Evolutionary conservation across 92 coral and sea anemone species (phyloP).

Genomic region (Epizoanthus illoricatus): DNA sequence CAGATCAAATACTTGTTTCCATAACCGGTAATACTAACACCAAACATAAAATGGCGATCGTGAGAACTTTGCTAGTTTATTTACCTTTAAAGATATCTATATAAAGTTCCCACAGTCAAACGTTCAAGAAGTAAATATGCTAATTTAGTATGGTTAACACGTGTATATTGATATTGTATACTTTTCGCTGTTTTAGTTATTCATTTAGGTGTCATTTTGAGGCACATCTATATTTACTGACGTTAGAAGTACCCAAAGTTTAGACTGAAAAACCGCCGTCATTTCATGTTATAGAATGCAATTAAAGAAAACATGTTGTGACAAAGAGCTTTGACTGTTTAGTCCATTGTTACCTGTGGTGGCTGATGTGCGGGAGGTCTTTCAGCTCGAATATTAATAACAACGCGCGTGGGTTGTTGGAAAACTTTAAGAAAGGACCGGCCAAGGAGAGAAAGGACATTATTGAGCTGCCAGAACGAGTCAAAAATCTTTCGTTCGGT

Average conservation of each 20-base stretch:
- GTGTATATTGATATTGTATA: conserved; percentile 21
- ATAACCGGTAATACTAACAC: not conserved
- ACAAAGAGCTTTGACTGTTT: conserved; percentile 4
- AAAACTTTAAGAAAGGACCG: too few species aligned
- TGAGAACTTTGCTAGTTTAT: conserved; percentile 27
- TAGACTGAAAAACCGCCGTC: not conserved
- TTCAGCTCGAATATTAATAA: not conserved
- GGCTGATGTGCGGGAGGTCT: conserved; percentile 1
- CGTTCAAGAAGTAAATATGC: conserved; percentile 25
- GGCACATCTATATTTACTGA: not conserved
- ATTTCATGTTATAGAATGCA: conserved; percentile 13
- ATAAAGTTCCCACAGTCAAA: conserved; percentile 5
- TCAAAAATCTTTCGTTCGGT: too few species aligned
- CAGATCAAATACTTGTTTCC: conserved; percentile 9
- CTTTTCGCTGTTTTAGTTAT: not conserved
- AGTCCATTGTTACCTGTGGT: not conserved
- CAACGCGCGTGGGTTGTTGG: not conserved
- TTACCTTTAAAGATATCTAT: conserved; percentile 8
- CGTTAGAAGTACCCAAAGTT: not conserved
- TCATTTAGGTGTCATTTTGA: not conserved
- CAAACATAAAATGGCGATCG: conserved; percentile 9
- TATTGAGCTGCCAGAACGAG: too few species aligned
- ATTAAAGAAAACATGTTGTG: conserved; percentile 13
- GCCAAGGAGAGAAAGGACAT: not conserved
- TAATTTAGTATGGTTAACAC: conserved; percentile 23